Evolutionary conservation across 1,140 invertebrate species (phyloP), one percentile per base, ranked within the genome.

Genomic region (Rhysida immarginata): DNA sequence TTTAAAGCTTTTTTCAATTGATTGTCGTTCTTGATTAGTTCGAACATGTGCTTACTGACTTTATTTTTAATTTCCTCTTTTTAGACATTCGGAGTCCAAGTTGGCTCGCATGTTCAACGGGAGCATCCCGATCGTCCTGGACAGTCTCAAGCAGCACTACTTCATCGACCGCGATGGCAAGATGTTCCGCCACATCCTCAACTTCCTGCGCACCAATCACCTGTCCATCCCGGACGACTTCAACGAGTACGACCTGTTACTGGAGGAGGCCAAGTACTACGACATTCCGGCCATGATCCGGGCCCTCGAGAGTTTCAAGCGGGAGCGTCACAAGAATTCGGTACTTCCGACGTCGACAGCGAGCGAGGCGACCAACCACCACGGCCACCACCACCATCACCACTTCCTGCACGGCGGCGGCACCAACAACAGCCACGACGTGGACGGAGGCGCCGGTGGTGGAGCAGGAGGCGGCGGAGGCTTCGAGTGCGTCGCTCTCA

Each of bases 121-220:
- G n/a, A 84, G 80, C 60, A 93, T 96, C 63, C 93, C 94, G 1
- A 96, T 97, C 60, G 91, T 97, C 2, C 71, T 97, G 64, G 94
- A 97, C 67, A 91, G 87, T 2, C 72, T 97, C 61, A 97, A 97
- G 69, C 94, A 97, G 68, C 94, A 97, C 67, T 97, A 96, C 70
- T 97, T 97, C 75, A 96, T 96, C 61, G 93, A 97, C 73, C 78
- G 92, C 57, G 91, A 96, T 65, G 91, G 91, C 0, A 85, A 84
- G 49, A 92, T 95, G 87, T 96, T 96, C 72, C 79, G 92, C 20
- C 90, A 96, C 69, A 88, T 97, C 65, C 75, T 97, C 24, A 96
- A 96, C 74, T 97, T 91, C 70, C 82, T 96, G 79, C 78, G 94
- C 62, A 93, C 92, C 69, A 85, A 85, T 29, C 80, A 81, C 62